These are phyloP conservation scores for Strongylocentrotus purpuratus DNA, from an alignment of 35 echinoderm and acorn worm species.

Conservation along the genomic window DNA sequence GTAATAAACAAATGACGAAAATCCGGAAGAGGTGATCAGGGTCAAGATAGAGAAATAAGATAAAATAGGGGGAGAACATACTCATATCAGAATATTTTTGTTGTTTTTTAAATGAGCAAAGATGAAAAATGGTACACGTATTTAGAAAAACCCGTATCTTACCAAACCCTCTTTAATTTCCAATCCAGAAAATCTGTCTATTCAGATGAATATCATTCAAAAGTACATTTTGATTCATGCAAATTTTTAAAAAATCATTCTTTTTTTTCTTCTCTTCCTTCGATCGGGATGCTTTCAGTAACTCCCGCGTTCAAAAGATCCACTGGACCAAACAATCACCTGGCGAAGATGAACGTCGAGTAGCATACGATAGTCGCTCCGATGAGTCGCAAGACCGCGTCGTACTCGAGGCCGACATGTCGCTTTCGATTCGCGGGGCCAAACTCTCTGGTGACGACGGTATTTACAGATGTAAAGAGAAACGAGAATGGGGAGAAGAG, in stretches of 20 bases:
- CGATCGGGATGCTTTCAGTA: background rate
- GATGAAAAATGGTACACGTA: too few relatives aligned
- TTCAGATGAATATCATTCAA: too few relatives aligned
- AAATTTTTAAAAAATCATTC: background rate
- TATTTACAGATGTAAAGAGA: slow-evolving; percentile 5
- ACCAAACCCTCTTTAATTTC: too few relatives aligned
- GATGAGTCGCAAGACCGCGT: background rate
- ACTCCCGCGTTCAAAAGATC: background rate
- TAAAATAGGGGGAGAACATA: too few relatives aligned
- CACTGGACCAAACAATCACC: background rate
- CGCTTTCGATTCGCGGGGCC: background rate
- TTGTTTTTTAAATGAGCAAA: too few relatives aligned
- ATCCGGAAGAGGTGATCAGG: too few relatives aligned
- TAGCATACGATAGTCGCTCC: background rate
- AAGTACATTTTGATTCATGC: too few relatives aligned
- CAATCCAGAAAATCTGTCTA: too few relatives aligned
- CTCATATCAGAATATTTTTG: too few relatives aligned
- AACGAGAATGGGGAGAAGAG: background rate
- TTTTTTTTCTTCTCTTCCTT: background rate
- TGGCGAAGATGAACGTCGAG: background rate
- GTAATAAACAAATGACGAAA: too few relatives aligned
- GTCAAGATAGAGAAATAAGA: too few relatives aligned
- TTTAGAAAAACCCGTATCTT: too few relatives aligned
- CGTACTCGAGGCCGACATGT: slow-evolving; percentile 12
- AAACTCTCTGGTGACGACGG: background rate